phyloP scores from a whole-genome alignment of 2,888 invertebrate genomes.

The Ramazzottius varieornatus region DNA sequence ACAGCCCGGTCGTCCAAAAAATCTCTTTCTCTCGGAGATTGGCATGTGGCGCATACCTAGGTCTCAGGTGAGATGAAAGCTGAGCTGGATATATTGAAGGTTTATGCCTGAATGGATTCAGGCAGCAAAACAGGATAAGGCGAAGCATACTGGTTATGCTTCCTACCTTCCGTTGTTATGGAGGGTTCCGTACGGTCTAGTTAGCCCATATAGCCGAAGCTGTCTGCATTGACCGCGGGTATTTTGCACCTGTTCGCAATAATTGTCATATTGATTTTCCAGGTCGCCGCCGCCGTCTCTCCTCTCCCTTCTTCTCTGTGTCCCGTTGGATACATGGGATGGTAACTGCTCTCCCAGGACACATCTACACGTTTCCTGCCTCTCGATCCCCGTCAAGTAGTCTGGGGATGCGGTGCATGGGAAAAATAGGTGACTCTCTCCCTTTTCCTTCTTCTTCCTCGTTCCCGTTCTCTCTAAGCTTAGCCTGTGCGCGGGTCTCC shows the following conservation, averaged over 20 bases:
- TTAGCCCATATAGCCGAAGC: not conserved
- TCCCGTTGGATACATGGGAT: not conserved
- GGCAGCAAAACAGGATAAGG: too few relatives aligned
- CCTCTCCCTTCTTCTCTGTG: not conserved
- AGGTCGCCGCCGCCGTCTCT: not conserved
- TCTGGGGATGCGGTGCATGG: not conserved
- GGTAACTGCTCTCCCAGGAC: not conserved
- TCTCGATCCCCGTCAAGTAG: not conserved
- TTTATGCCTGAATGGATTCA: too few relatives aligned
- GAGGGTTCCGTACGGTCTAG: too few relatives aligned
- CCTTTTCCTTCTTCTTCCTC: not conserved
- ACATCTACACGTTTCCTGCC: not conserved
- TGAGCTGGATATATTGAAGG: too few relatives aligned
- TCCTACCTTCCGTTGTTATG: too few relatives aligned
- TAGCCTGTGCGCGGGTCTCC: not conserved
- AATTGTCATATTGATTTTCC: conserved; percentile 1
- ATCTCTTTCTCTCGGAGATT: too few relatives aligned
- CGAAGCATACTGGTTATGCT: too few relatives aligned
- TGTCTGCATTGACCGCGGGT: not conserved
- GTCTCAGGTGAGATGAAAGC: too few relatives aligned
- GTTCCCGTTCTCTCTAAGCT: not conserved
- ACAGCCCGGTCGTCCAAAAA: too few relatives aligned
- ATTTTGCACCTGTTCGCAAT: conserved; percentile 3
- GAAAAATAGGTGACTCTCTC: not conserved
- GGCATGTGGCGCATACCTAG: too few relatives aligned